Evolutionary conservation across 2,797 vertebrate genomes (phyloP), one percentile per base, ranked within the genome.

Genomic region (Melanotaenia nigrans): DNA sequence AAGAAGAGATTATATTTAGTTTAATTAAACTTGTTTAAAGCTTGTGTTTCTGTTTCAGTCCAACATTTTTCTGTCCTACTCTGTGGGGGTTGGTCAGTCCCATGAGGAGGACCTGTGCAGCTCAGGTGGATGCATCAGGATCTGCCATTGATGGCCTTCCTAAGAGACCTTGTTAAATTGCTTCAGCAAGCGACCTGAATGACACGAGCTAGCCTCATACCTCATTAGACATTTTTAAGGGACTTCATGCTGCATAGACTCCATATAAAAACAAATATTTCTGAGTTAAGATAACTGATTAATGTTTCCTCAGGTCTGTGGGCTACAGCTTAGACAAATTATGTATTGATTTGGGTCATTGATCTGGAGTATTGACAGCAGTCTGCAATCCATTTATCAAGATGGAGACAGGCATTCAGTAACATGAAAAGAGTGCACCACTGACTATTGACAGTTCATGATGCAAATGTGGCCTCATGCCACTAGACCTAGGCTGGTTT

Each of bases 61-160:
- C 16, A 13, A 0, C 0, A 51, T 24, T 30, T 28, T 28, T 13
- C 60, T 25, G 1, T 30, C 30, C 36, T 77, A 20, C 24, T 67
- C 30, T 53, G 16, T 0, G 1, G 42, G 55, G 64, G 69, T 11
- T 58, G 67, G 60, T 68, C 57, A 35, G 56, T 49, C 51, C 12
- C 5, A n/a, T 55, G 18, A 56, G 22, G 63, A 22, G 32, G 51
- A 30, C 18, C 30, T 30, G 69, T 71, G n/a, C 53, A 47, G 77
- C 69, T 82, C 81, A 83, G 79, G 79, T 84, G 0, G 55, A 68
- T 14, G 62, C 68, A 58, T 75, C 57, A 49, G 11, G n/a, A 64
- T 0, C 36, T 30, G 66, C 4, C 78, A 88, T 83, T 79, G 85
- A 87, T 83, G 33, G 9, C 12, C 49, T 61, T 63, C 61, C 81